phyloP scores from a whole-genome alignment of 2,797 vertebrate species.

The Sebastes umbrosus region DNA sequence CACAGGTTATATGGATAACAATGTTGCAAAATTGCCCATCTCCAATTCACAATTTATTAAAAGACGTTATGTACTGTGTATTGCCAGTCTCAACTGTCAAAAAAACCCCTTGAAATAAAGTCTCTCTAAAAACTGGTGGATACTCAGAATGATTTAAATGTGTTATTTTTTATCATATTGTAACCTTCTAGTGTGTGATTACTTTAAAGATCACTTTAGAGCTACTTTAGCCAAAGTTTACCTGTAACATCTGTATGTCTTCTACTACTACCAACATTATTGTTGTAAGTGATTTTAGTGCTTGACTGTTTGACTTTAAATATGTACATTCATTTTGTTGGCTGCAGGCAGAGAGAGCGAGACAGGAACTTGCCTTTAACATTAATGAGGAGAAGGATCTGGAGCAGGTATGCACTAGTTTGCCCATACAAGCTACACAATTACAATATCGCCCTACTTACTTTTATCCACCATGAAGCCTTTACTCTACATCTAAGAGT shows the following conservation, averaged over 20 bases:
- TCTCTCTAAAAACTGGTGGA: neutral
- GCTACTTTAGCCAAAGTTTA: neutral
- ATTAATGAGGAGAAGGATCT: slow-evolving; percentile 67
- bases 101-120: no score
- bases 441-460: neutral
- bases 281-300: neutral
- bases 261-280: neutral
- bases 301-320: slow-evolving; percentile 10
- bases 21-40: neutral
- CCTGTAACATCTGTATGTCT: neutral
- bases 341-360: slow-evolving; percentile 55
- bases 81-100: no score
- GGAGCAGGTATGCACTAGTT: slow-evolving; percentile 65
- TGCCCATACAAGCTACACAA: neutral
- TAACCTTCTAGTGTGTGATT: neutral
- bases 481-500: neutral
- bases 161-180: neutral
- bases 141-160: neutral
- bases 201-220: neutral
- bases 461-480: neutral
- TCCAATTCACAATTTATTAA: no score
- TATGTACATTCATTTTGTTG: slow-evolving; percentile 26
- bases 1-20: no score
- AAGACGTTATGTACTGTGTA: no score
- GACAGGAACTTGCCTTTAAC: slow-evolving; percentile 49